Percentiles rank a stretch among this genome's conserved stretches.
Evolutionary conservation across 2,113 vertebrate species (phyloP).

Genomic region (Campylorhamphus procurvoides): DNA sequence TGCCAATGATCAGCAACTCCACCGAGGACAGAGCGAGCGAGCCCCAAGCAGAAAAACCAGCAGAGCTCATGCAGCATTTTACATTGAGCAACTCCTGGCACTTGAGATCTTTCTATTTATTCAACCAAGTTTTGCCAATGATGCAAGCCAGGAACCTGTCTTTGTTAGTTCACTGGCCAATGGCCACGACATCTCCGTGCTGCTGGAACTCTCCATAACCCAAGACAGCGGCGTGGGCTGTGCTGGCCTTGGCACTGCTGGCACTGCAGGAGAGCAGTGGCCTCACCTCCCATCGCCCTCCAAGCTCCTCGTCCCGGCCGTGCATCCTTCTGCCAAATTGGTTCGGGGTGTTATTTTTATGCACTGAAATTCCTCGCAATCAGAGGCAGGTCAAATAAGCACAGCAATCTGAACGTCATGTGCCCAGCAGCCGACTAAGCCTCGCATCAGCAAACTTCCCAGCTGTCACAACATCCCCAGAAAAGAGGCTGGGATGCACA

Average conservation of each 20-base stretch:
- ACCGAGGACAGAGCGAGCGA: background rate
- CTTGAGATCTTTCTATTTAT: background rate
- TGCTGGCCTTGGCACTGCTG: background rate
- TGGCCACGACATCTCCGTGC: background rate
- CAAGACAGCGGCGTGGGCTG: background rate
- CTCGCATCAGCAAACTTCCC: conserved; percentile 19
- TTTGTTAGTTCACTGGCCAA: background rate
- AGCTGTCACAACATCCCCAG: conserved; percentile 25
- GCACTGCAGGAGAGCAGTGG: background rate
- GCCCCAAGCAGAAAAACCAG: background rate
- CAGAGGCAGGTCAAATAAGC: conserved; percentile 64
- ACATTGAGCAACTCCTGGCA: background rate
- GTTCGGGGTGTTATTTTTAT: conserved; percentile 51
- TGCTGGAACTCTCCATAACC: background rate
- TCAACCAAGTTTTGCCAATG: conserved; percentile 19
- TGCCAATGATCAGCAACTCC: background rate
- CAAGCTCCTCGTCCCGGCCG: background rate
- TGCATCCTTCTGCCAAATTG: conserved; percentile 14
- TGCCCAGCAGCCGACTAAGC: conserved; percentile 41
- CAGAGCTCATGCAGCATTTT: background rate
- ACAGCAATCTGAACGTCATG: conserved; percentile 49
- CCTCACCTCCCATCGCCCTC: background rate
- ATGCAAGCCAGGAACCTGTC: conserved; percentile 54
- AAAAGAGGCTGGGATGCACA: background rate
- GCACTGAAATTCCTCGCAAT: conserved; percentile 21